Evolutionary conservation across 1,140 invertebrate genomes (phyloP).

Genomic region (Sycophila sp.): DNA sequence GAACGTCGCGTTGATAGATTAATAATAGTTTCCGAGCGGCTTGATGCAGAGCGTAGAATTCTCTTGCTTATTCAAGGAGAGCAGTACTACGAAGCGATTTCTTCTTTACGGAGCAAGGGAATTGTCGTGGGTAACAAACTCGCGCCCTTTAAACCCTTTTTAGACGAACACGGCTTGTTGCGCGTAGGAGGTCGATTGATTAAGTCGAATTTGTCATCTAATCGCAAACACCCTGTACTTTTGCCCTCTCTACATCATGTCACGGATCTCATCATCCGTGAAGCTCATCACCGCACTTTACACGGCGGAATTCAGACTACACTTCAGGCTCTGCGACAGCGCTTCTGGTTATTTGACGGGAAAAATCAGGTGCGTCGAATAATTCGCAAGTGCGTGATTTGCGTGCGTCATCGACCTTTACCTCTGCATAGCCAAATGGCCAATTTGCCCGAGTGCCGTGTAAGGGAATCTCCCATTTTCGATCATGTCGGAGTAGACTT

Average conservation of each 20-base stretch:
- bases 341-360: not conserved
- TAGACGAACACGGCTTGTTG: not conserved
- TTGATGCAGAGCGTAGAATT: too few relatives aligned
- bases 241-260: not conserved
- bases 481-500: not conserved
- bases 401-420: not conserved
- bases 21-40: too few relatives aligned
- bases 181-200: not conserved
- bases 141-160: not conserved
- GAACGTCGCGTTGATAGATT: not conserved
- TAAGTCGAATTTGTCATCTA: not conserved
- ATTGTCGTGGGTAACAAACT: too few relatives aligned
- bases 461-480: not conserved
- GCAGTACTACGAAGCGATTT: too few relatives aligned
- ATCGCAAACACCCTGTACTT: not conserved
- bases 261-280: not conserved
- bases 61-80: too few relatives aligned
- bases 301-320: not conserved
- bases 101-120: too few relatives aligned
- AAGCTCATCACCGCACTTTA: not conserved
- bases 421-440: not conserved
- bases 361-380: not conserved
- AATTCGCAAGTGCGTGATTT: not conserved
- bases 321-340: not conserved
- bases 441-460: not conserved